A percentile compares a stretch with the other conserved stretches of the same genome.
These are phyloP conservation scores for Iguana delicatissima DNA, from an alignment of 2,797 vertebrate species.

Conservation along the genomic window DNA sequence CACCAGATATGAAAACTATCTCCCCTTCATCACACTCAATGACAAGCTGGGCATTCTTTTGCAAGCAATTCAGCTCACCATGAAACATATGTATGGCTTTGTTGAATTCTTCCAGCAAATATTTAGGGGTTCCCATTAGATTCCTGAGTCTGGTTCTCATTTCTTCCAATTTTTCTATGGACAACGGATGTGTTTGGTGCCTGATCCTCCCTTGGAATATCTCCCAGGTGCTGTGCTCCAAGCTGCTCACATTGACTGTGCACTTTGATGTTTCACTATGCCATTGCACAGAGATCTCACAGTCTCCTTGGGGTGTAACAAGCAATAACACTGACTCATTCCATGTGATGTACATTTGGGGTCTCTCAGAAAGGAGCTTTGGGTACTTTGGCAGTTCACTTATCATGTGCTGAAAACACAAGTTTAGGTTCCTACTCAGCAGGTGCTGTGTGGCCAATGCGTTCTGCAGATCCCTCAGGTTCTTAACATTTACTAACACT, in stretches of 20 bases:
- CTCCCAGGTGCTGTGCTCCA: neutral
- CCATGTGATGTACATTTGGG: neutral
- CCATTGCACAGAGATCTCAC: neutral
- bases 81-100: neutral
- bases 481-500: too few relatives aligned
- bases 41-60: neutral
- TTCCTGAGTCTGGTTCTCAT: neutral
- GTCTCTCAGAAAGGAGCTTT: too few relatives aligned
- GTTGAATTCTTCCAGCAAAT: neutral
- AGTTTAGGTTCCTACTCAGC: neutral
- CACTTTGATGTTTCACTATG: neutral
- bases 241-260: neutral
- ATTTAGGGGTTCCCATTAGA: fast-evolving
- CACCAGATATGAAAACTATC: neutral
- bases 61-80: neutral
- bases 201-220: neutral
- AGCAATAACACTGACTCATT: neutral
- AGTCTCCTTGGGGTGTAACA: neutral
- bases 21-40: neutral
- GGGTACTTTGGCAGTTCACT: neutral
- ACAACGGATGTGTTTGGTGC: neutral
- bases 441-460: neutral
- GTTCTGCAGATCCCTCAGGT: neutral
- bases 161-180: neutral
- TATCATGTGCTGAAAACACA: neutral